phyloP scores from a whole-genome alignment of 2,113 vertebrate species.

The Oreochromis spilurus region DNA sequence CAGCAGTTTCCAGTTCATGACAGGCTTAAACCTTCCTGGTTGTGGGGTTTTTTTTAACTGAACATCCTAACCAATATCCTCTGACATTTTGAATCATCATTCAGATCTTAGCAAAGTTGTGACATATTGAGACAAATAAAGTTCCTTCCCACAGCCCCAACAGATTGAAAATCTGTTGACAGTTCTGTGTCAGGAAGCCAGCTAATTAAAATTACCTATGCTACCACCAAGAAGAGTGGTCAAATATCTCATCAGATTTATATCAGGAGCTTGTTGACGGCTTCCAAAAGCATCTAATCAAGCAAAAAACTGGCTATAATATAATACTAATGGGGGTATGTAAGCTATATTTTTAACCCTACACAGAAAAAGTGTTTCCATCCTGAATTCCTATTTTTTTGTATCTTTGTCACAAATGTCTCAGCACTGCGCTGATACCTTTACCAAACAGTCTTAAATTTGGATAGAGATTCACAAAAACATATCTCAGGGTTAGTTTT shows the following conservation, averaged over 20 bases:
- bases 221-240: background rate
- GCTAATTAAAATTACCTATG: background rate
- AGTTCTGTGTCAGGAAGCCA: no score
- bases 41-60: accelerated
- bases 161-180: no score
- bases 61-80: background rate
- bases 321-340: background rate
- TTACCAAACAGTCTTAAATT: no score
- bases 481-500: no score
- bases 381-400: background rate
- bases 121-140: no score
- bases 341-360: background rate
- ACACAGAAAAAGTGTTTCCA: background rate
- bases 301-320: background rate
- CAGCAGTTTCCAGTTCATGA: no score
- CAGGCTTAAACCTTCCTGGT: background rate
- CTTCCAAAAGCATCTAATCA: background rate
- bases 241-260: background rate
- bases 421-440: no score
- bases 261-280: background rate
- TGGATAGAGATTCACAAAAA: no score
- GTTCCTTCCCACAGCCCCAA: no score
- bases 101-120: no score
- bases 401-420: no score
- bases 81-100: no score